Base-by-base conservation (phyloP, 2,888 invertebrate genomes). In the Thecophora atra region DNA sequence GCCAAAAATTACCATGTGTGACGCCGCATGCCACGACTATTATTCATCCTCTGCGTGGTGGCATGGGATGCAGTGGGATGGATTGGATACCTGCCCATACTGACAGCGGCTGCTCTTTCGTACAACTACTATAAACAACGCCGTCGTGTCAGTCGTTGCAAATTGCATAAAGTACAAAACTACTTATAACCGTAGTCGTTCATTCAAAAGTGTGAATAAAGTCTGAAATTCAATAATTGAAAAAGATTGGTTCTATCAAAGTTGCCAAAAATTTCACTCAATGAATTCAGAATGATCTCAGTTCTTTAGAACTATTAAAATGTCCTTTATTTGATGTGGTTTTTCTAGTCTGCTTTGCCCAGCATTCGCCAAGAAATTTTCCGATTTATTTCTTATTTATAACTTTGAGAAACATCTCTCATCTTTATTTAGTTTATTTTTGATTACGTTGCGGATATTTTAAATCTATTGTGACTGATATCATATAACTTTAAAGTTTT, bases 251-350 rank as follows among this genome's bases (percentile, higher is more conserved):
- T 52, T 28, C 0, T 24, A 28, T 13, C 15, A 58, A 69, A 28
- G 47, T 30, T 63, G 73, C 71, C 77, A 75, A 76, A 78, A 77
- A 77, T 47, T 80, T 78, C 77, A 76, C 76, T 79, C 79, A 82
- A 84, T 84, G 83, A 84, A 82, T 84, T 84, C 83, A 83, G 82
- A 82, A 83, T n/a, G n/a, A n/a, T 83, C 11, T 37, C 2, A 81
- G 77, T 79, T 74, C 72, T 78, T 75, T 70, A 77, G 73, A 77
- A 77, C 79, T 76, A 80, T 79, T 78, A 78, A 63, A 52, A 62
- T 37, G 24, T 63, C 30, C 52, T 24, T 44, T 3, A 26, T 58
- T 47, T 47, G n/a, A n/a, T n/a, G 24, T 60, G 51, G 11, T 37
- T 63, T 15, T 30, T 56, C 54, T 24, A 2, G n/a, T n/a, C 44